Conservation (phyloP, 1,140 invertebrate genomes). For the Lineus longissimus region DNA sequence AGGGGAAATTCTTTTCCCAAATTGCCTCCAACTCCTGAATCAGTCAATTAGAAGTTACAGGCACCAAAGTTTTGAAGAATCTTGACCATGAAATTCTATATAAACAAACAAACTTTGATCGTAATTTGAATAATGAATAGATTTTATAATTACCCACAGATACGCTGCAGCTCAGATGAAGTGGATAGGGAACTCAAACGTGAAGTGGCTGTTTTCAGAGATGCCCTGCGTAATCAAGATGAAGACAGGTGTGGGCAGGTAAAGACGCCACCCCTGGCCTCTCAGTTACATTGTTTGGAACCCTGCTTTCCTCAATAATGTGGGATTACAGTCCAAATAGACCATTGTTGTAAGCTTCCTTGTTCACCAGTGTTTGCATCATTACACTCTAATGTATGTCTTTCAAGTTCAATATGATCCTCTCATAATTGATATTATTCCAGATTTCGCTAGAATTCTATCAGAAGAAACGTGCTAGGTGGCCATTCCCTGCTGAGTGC, state of each 20-base stretch:
- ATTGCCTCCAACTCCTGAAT: neutral
- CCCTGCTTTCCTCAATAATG: neutral
- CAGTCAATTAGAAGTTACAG: neutral
- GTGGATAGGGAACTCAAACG: constrained; percentile 71
- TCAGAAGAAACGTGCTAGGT: constrained; percentile 81
- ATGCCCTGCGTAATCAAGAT: constrained; percentile 65
- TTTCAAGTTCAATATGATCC: too few species aligned
- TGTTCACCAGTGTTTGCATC: too few species aligned
- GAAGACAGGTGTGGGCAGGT: constrained; percentile 58
- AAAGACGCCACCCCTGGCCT: neutral
- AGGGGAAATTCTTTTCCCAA: neutral
- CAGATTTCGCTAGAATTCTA: constrained; percentile 95
- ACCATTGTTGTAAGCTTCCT: too few species aligned
- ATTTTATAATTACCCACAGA: too few species aligned
- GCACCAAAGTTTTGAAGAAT: neutral
- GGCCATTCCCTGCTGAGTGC: constrained; percentile 82
- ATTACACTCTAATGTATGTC: too few species aligned
- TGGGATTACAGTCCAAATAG: too few species aligned
- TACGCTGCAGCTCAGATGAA: constrained; percentile 80
- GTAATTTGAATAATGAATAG: too few species aligned
- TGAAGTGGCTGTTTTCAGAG: constrained; percentile 81
- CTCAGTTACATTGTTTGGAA: constrained; percentile 16
- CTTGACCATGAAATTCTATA: too few species aligned
- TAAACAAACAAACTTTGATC: too few species aligned
- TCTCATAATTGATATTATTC: too few species aligned